Evolutionary conservation across 2,888 invertebrate genomes (phyloP), one percentile per base, ranked within the genome.

Genomic region (Cryptosula pallasiana): DNA sequence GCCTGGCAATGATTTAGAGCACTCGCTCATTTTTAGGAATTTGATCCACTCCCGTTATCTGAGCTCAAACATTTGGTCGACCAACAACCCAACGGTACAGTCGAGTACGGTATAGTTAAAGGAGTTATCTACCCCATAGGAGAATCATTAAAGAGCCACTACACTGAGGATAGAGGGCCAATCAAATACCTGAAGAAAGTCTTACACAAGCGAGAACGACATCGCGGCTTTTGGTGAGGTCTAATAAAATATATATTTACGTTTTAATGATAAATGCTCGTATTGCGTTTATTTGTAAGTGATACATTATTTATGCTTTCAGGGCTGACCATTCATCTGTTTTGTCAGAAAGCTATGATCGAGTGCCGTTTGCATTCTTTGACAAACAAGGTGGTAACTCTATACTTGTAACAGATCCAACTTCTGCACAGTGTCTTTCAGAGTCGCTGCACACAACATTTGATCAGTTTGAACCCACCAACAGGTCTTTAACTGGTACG

Each of bases 51-150:
- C 9, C 45, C 45, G 20, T 13, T 45, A 45, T 45, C 45, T 13
- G 45, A 45, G 20, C 45, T 45, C 20, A 45, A 45, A 45, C 45
- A 45, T 5, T 45, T 45, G 20, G 20, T 45, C 20, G 20, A 45
- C 5, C 9, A 45, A 20, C 45, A 45, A 5, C 9, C 63, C 9
- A 27, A n/a, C 27, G 34, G 63, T 32, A 13, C 9, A 27, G 32
- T 63, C 2, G 63, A 63, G 32, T 63, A 63, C 32, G 63, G 63
- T 25, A 9, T 63, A n/a, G 63, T 63, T 3, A 27, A 63, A 63
- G 63, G 63, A 5, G 9, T 2, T 16, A 32, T 34, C 3, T 32
- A 63, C 27, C n/a, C 63, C 13, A 5, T 63, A 13, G 63, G 32
- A 13, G 9, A 63, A 3, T 32, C 63, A 3, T n/a, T 63, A n/a